Conservation (phyloP, 2,888 invertebrate species). For the Amiota communis region DNA sequence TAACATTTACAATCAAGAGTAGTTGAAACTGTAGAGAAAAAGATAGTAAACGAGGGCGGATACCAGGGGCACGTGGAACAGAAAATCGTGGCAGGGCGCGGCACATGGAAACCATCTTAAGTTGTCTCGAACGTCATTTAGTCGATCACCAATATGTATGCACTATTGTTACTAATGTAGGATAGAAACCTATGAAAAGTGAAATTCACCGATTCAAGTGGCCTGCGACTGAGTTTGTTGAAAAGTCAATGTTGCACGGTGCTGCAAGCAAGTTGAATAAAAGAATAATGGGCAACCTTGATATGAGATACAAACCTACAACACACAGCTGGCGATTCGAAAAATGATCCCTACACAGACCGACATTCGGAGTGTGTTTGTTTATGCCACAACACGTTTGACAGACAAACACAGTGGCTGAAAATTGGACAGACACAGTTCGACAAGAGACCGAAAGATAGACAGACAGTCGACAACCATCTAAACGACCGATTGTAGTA, state of each 20-base stretch:
- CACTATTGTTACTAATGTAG: too few relatives aligned
- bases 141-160: not conserved
- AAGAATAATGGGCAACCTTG: conserved; percentile 46
- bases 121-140: not conserved
- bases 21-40: not conserved
- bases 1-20: conserved; percentile 6
- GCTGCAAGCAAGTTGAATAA: not conserved
- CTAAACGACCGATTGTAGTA: not conserved
- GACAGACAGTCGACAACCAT: conserved; percentile 34
- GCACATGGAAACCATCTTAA: not conserved
- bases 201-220: conserved; percentile 16
- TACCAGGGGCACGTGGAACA: conserved; percentile 10
- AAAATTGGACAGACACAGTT: conserved; percentile 32
- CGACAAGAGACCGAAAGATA: conserved; percentile 39
- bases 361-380: conserved; percentile 42
- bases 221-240: conserved; percentile 23
- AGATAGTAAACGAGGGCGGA: not conserved
- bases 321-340: conserved; percentile 35
- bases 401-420: conserved; percentile 32
- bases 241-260: conserved; percentile 13
- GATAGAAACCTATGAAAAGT: not conserved
- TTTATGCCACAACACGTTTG: conserved; percentile 59
- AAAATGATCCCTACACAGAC: conserved; percentile 42
- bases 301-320: conserved; percentile 19
- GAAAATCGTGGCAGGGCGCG: not conserved